Conservation (phyloP, 1,140 invertebrate genomes). For the Lepidostoma basale region DNA sequence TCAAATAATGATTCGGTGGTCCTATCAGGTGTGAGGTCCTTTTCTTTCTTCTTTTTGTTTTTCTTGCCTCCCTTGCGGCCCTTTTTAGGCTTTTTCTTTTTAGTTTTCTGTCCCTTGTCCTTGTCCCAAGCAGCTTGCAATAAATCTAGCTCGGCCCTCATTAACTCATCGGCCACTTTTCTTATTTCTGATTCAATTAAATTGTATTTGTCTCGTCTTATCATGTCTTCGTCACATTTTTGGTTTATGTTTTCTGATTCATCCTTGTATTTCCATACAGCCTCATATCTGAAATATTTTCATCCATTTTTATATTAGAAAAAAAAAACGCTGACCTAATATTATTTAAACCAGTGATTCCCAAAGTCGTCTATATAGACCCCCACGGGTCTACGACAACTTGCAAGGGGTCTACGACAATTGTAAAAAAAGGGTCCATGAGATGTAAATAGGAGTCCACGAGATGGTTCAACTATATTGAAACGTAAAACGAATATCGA, state of each 20-base stretch:
- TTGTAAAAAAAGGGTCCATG: too few species aligned
- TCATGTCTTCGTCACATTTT: conserved; percentile 78
- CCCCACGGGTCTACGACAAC: too few species aligned
- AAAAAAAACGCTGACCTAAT: too few species aligned
- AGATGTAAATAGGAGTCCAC: too few species aligned
- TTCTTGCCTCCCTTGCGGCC: conserved; percentile 81
- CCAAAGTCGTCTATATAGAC: too few species aligned
- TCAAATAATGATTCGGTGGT: conserved; percentile 90
- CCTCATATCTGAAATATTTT: conserved; percentile 61
- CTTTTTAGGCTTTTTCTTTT: conserved; percentile 81
- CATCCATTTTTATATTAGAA: background rate
- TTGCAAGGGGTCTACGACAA: too few species aligned
- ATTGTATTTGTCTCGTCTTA: conserved; percentile 80
- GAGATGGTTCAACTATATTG: too few species aligned
- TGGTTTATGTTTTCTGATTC: conserved; percentile 68
- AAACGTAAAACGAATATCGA: too few species aligned
- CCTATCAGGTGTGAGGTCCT: conserved; percentile 92
- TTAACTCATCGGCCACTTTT: conserved; percentile 81
- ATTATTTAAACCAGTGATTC: too few species aligned
- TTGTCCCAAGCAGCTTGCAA: conserved; percentile 81
- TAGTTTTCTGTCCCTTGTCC: conserved; percentile 77
- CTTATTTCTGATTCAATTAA: conserved; percentile 87
- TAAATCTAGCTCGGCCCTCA: conserved; percentile 82
- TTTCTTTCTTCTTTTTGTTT: conserved; percentile 92
- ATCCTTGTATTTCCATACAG: conserved; percentile 81